phyloP scores from a whole-genome alignment of 2,797 vertebrate species.

The Miichthys miiuy region DNA sequence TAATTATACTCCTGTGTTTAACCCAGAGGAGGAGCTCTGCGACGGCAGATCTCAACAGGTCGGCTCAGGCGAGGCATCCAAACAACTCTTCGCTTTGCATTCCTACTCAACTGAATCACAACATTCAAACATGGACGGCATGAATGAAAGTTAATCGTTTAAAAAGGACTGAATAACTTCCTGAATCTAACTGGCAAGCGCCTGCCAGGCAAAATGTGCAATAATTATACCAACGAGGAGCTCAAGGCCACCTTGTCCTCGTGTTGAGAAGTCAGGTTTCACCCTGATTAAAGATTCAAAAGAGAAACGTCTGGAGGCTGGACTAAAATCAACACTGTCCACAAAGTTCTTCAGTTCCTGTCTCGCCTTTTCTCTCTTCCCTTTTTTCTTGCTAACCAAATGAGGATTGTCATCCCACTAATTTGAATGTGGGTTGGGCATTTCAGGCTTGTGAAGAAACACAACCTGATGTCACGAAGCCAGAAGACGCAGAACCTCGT shows the following conservation, averaged over 20 bases:
- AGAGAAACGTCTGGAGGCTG: not conserved
- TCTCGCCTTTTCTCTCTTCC: not conserved
- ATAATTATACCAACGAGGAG: not conserved
- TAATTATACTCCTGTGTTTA: conserved; percentile 9
- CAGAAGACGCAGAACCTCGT: no score
- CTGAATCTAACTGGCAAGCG: not conserved
- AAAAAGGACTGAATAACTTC: not conserved
- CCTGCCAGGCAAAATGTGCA: not conserved
- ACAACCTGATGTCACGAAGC: no score
- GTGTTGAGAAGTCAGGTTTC: not conserved
- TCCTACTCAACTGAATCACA: not conserved
- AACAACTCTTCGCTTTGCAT: not conserved
- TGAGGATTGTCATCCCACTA: no score
- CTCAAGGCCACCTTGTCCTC: not conserved
- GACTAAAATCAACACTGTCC: not conserved
- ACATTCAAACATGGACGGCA: not conserved
- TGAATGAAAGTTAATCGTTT: conserved; percentile 1
- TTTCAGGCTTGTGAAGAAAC: no score
- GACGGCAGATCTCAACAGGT: conserved; percentile 65
- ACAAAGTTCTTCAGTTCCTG: conserved; percentile 3
- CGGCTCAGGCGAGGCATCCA: not conserved
- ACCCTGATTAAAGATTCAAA: not conserved
- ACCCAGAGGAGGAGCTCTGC: not conserved
- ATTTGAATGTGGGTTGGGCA: no score
- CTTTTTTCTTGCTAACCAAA: not conserved